Base-by-base conservation (phyloP, 1,140 invertebrate species). In the Pseudomyrmex dendroicus region DNA sequence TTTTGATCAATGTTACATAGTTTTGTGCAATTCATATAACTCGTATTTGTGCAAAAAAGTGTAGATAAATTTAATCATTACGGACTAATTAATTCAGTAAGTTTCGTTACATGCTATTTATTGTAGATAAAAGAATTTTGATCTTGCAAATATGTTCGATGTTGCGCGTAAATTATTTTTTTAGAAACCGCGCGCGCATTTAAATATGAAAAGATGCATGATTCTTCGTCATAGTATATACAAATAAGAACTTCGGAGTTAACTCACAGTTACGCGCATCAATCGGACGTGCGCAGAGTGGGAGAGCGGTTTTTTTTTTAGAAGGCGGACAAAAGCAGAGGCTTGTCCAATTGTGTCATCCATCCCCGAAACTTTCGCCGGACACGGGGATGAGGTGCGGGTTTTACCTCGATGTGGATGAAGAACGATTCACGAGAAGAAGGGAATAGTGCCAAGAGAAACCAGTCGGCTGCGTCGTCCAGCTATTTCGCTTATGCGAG, bases 401-500 rank as follows among this genome's bases (percentile, higher is more conserved):
- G 85, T 70, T 86, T 86, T 76, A 86, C 82, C 82, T 83, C 77
- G 76, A 74, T 64, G 64, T 17, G 70, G 70, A 86, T 63, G 84
- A 82, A 52, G 63, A 63, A 74, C 84, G 85, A 74, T 63, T 82
- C 64, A 73, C 15, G 54, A 20, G 62, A 57, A 48, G 56, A 57
- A 48, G 48, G 78, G 84, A 74, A 72, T 88, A 90, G 87, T 90
- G 87, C 89, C 84, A 90, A 91, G 83, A 91, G 83, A 88, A 73
- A 77, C 85, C 85, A 57, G 87, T 87, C 85, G 64, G 73, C 82
- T 54, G 63, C 67, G 68, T 68, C 74, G 84, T 54, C 70, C 83
- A 91, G 88, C 78, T 91, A 92, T 92, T 91, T 90, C 85, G 89
- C 85, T 89, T 91, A 92, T 92, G 90, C 91, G 90, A 92, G 86